phyloP scores from a whole-genome alignment of 1,140 invertebrate species.

The Penaeus vannamei region DNA sequence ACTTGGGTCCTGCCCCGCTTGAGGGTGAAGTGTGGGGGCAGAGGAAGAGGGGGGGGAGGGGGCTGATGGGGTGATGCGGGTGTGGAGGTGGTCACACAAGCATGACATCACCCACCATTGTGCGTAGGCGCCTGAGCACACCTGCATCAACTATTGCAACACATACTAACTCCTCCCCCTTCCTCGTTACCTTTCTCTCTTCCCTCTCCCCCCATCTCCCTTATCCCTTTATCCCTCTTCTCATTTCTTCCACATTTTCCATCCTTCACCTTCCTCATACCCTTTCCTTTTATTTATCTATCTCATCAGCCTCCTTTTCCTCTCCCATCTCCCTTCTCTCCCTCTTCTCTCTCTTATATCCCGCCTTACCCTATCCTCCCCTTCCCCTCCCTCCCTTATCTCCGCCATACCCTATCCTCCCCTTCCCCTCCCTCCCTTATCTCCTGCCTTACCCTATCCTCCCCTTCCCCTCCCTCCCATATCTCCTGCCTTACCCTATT shows the following conservation, averaged over 20 bases:
- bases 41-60: too few species aligned
- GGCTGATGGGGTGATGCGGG: too few species aligned
- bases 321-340: not conserved
- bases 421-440: not conserved
- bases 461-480: not conserved
- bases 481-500: not conserved
- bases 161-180: constrained; percentile 2
- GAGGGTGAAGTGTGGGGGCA: too few species aligned
- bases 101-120: too few species aligned
- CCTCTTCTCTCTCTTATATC: not conserved
- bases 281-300: not conserved
- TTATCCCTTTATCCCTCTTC: not conserved
- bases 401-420: not conserved
- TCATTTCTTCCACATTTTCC: not conserved
- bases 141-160: not conserved
- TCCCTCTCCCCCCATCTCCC: not conserved
- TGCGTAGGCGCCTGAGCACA: too few species aligned
- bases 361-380: not conserved
- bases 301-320: not conserved
- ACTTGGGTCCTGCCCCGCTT: too few species aligned
- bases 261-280: not conserved
- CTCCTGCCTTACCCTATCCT: not conserved
- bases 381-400: not conserved
- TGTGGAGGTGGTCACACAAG: too few species aligned
- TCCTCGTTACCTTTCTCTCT: not conserved